A percentile compares a stretch with the other conserved stretches of the same genome.
phyloP scores from a whole-genome alignment of 2,888 invertebrate species.

The Lasioglossum figueresi region DNA sequence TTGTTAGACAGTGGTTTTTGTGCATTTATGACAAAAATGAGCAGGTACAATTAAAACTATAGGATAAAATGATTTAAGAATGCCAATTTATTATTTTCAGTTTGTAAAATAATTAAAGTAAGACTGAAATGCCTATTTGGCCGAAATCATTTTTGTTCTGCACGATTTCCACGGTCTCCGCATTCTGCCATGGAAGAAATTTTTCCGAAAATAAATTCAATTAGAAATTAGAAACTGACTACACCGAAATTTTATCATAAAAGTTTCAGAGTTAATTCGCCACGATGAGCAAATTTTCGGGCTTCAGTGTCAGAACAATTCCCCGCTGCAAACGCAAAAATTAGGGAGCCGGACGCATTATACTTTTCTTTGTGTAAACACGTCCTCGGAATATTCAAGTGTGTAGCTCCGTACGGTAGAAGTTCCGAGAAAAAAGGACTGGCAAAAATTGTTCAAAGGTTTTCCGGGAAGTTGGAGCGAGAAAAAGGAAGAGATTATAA shows the following conservation, averaged over 20 bases:
- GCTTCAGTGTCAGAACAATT: neutral
- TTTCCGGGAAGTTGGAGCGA: neutral
- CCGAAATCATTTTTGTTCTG: neutral
- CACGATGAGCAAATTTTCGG: neutral
- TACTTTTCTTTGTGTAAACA: neutral
- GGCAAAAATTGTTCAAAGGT: neutral
- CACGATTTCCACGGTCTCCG: neutral
- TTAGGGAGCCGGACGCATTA: neutral
- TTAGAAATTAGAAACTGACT: neutral
- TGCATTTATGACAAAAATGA: too few species aligned
- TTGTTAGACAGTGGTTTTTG: too few species aligned
- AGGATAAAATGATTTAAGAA: neutral
- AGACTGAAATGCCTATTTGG: neutral
- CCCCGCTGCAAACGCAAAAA: neutral
- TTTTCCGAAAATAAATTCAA: neutral
- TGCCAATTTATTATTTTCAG: neutral
- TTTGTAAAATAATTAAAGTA: neutral
- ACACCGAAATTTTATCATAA: neutral
- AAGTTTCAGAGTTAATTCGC: neutral
- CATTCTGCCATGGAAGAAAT: neutral
- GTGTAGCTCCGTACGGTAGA: neutral
- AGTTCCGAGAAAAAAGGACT: neutral
- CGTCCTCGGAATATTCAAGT: neutral
- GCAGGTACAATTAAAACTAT: too few species aligned
- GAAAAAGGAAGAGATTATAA: constrained; percentile 8